Evolutionary conservation across 2,888 invertebrate genomes (phyloP).

Genomic region (Cabera pusaria): DNA sequence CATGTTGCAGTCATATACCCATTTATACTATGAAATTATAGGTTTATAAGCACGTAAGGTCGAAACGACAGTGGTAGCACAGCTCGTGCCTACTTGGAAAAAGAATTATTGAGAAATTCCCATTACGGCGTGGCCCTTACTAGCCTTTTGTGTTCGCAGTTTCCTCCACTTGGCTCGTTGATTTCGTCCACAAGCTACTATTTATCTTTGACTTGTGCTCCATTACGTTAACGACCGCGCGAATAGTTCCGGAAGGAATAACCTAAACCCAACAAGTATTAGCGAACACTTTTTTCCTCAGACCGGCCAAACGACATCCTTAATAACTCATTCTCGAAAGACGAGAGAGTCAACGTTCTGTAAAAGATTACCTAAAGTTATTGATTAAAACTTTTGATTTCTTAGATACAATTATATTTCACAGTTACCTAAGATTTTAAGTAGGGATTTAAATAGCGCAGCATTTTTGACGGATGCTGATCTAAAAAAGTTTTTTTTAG

Average conservation of each 20-base stretch:
- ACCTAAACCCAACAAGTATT: constrained; percentile 45
- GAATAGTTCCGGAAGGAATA: constrained; percentile 67
- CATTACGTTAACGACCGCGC: constrained; percentile 69
- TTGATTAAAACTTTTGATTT: too few relatives aligned
- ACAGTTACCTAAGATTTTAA: too few relatives aligned
- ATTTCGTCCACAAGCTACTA: constrained; percentile 58
- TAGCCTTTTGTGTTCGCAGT: constrained; percentile 40
- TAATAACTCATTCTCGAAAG: constrained; percentile 27
- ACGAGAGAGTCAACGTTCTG: constrained; percentile 20
- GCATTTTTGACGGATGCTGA: too few relatives aligned
- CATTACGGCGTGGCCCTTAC: constrained; percentile 43
- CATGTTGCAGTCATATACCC: too few relatives aligned
- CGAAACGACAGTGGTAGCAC: too few relatives aligned
- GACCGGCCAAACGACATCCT: constrained; percentile 23
- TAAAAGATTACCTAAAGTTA: too few relatives aligned
- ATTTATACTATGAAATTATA: too few relatives aligned
- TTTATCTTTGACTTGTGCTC: constrained; percentile 65
- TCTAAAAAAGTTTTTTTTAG: too few relatives aligned
- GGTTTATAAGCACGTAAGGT: too few relatives aligned
- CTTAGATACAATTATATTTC: too few relatives aligned
- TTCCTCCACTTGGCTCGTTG: constrained; percentile 55
- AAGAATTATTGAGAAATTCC: constrained; percentile 39
- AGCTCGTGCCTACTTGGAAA: constrained; percentile 18
- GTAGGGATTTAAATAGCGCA: too few relatives aligned
- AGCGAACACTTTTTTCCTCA: constrained; percentile 42